Evolutionary conservation across 2,113 vertebrate genomes (phyloP), one percentile per base, ranked within the genome.

Genomic region (Gasterosteus nipponicus): DNA sequence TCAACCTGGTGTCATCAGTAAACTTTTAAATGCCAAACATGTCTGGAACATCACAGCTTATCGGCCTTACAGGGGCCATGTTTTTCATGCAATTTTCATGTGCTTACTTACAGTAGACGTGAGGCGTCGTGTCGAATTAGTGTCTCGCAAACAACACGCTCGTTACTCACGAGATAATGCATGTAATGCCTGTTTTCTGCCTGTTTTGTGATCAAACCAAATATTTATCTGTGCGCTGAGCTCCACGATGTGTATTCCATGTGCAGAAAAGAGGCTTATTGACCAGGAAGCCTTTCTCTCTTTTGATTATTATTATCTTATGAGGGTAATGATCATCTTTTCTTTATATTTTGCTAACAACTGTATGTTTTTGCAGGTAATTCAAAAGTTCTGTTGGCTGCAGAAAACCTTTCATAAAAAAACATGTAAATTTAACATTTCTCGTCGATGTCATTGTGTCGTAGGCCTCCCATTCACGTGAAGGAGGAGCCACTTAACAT

Each of bases 401-500:
- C 42, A 77, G 31, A 47, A 42, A 74, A 54, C 12, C 62, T 41
- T 1, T 61, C 41, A 35, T 33, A 7, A 61, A 67, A 7, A 61
- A 67, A 38, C 22, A 3, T 2, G 18, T 0, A 47, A 7, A 39
- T 35, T 82, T 84, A 46, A 78, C 47, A 22, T 76, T 51, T 61
- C 10, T 44, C 12, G 7, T 22, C 56, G 14, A 41, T 67, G 39
- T 94, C 75, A 89, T 83, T 94, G 73, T 73, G 64, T 56, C 91
- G 56, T 91, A 99, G 98, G 97, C 96, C 96, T 69, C 94, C 95
- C 75, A 92, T 99, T 91, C 97, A 99, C 70, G 96, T 99, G 83
- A 99, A 99, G 92, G 98, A 99, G 93, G 98, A 99, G 89, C 98
- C 98, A 1, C 95, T 97, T 86, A 97, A 98, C 93, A 97, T 97